Base-by-base conservation (phyloP, 2,888 invertebrate genomes). In the Agrotis puta region DNA sequence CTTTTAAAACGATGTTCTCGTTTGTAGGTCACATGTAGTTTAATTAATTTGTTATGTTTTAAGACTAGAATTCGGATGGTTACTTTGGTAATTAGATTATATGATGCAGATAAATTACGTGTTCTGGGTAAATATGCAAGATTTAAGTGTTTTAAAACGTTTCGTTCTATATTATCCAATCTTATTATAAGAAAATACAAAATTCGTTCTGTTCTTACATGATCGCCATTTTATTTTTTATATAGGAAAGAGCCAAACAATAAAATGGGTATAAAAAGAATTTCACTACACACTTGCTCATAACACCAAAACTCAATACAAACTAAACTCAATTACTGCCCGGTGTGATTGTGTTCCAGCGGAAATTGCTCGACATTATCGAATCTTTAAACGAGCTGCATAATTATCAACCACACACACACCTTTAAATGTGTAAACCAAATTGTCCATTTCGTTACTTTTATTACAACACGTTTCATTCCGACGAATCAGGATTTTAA, bases 401-500 rank as follows among this genome's bases (percentile, higher is more conserved):
- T 70, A 53, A 73, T 73, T 72, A 79, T 48, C 50, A 45, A 62
- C 50, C 51, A 64, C 56, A 24, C 27, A 64, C n/a, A 33, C 59
- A 63, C n/a, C 2, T 39, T 16, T 4, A 43, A 9, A 22, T 27
- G 13, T 50, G n/a, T 4, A 16, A 16, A 73, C 4, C 43, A 82
- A 54, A 65, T 68, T 50, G 47, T 63, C 64, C 58, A 53, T 79
- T 65, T 75, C 68, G 56, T 64, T 76, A 70, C 51, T 77, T 70
- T 83, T 74, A 75, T 64, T 77, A 56, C 62, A 67, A 53, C 58
- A 68, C 74, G 57, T 79, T 73, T 77, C 64, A 82, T 68, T 83
- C 68, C 57, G 65, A 81, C 75, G 74, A 84, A 76, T 79, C 71
- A 63, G 70, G 75, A 79, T 85, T 85, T 84, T 81, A 87, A 86